Base-by-base conservation (phyloP, 2,113 vertebrate genomes). In the Odontesthes bonariensis region DNA sequence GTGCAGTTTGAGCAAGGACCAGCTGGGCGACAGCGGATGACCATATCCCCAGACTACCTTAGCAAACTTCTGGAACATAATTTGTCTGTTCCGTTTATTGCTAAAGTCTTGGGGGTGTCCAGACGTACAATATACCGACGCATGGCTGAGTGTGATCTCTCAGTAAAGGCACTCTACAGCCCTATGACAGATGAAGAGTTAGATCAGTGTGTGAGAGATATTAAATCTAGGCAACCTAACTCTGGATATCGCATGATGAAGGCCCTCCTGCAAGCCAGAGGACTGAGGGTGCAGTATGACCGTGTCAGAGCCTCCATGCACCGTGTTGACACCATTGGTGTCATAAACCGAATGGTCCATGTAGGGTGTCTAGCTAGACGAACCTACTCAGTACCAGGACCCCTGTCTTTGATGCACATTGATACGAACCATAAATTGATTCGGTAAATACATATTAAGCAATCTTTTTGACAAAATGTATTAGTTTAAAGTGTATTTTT, bases 381-480 rank as follows among this genome's bases (percentile, higher is more conserved):
- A 3, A 64, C 64, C 1, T 64, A 75, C 10, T 81, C 72, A 14
- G 58, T 81, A 20, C 71, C 65, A 35, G 44, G 72, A 10, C 65
- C 71, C 33, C 71, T n/a, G 40, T 35, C 58, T 40, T 69, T 64
- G 53, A 53, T 58, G 52, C 71, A 81, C 53, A 81, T 79, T 1
- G 78, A 69, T 33, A 73, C 70, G 6, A 80, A 74, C 22, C 70
- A 80, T 49, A 69, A 80, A 63, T 42, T 80, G 6, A 69, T 74
- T 6, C 52, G 53, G 65, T 81, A 75, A 62, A 20, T 49, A 4
- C 19, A 31, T 38, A 20, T 57, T n/a, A n/a, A n/a, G n/a, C n/a
- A n/a, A 23, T 22, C n/a, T 22, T 22, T 22, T 53, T 53, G 3
- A 49, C n/a, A 19, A 5, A 19, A 51, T 16, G 16, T 16, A 14